Conservation (phyloP, 2,888 invertebrate species). For the Creontiades dilutus region DNA sequence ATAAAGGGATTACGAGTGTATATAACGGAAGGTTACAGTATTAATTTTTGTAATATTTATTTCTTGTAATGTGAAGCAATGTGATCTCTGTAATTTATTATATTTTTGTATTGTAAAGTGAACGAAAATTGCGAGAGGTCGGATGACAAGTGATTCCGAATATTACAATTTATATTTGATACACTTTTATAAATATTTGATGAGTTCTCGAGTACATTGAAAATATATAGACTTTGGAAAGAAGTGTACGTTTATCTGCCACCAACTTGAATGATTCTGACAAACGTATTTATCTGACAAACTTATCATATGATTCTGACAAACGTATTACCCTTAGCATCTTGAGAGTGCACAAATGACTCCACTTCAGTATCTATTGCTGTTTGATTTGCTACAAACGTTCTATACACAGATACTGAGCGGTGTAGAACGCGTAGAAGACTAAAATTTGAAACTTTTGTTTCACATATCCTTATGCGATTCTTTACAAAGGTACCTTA, state of each 20-base stretch:
- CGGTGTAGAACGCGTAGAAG: too few relatives aligned
- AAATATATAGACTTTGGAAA: not conserved
- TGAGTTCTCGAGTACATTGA: not conserved
- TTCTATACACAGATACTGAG: too few relatives aligned
- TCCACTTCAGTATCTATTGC: too few relatives aligned
- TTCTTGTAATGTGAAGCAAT: constrained; percentile 12
- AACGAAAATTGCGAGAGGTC: not conserved
- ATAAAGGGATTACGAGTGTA: constrained; percentile 2
- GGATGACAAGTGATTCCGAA: not conserved
- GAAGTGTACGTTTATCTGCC: not conserved
- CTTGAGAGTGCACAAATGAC: too few relatives aligned
- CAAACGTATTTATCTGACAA: too few relatives aligned
- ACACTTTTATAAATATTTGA: not conserved
- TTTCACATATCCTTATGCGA: too few relatives aligned
- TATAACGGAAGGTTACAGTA: not conserved
- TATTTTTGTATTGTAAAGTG: constrained; percentile 62
- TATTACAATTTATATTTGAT: not conserved
- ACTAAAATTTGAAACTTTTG: too few relatives aligned
- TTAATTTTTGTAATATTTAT: not conserved
- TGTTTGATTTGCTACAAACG: too few relatives aligned
- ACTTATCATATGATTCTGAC: too few relatives aligned
- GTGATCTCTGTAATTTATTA: constrained; percentile 69
- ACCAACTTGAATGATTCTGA: too few relatives aligned
- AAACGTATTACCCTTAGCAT: too few relatives aligned
- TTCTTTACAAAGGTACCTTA: too few relatives aligned